Base-by-base conservation (phyloP, 37 sponge, comb jelly and placozoan genomes). In the Mnemiopsis leidyi region DNA sequence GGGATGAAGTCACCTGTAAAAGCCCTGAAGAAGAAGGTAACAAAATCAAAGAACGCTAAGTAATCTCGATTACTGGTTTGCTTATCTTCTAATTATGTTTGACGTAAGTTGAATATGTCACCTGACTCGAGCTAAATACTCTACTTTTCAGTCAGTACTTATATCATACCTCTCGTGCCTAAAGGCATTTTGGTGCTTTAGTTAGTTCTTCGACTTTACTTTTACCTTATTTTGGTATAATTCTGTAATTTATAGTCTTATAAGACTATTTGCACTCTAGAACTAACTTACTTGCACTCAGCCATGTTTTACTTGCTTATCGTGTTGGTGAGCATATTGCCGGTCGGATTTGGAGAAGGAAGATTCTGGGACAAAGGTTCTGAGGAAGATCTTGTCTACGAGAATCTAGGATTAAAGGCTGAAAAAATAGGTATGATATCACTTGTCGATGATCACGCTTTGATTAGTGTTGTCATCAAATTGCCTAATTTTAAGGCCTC, bases 351-450 rank as follows among this genome's bases (percentile, higher is more conserved):
- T 13, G 5, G 9, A 18, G 5, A 48, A 18, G 61, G 61, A 18
- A 48, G 13, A 48, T 48, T 48, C 5, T 77, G 79, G 79, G 79
- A 77, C 36, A 28, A 13, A 13, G 79, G 79, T 31, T 26, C 79
- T 32, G 30, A 33, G 30, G 79, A 77, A 77, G 79, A 77, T 36
- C 36, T 77, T 16, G 79, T 77, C 9, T 21, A 21, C 32, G 33
- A 25, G 29, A 26, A 31, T 0, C 32, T 77, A 3, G 79, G 79
- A 34, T 18, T 77, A 33, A 77, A 77, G 16, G 79, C 79, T 32
- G 79, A 77, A 77, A 33, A 77, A 77, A 77, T 77, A 33, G 79
- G 79, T 77, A 77, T 77, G 79, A 16, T 77, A 77, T 33, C 79
- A 33, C 16, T 77, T 28, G 33, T 32, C 35, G 35, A 77, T 28